These are phyloP conservation scores for Esperia sulphurella DNA, from an alignment of 2,888 invertebrate species.

Conservation along the genomic window DNA sequence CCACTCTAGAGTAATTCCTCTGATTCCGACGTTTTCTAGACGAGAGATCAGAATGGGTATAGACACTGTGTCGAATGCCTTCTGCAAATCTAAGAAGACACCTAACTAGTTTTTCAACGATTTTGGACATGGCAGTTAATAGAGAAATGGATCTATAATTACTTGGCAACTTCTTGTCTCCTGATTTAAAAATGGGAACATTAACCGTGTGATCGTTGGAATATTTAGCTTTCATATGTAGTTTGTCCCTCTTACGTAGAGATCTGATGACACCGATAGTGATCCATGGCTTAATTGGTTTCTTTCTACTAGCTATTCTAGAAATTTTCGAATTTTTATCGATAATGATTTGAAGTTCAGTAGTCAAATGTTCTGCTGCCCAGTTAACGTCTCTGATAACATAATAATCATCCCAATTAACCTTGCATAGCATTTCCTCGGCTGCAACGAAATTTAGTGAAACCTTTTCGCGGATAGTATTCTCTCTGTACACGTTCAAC, in stretches of 20 bases:
- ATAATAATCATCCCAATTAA: background rate
- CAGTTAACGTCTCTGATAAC: background rate
- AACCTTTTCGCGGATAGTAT: background rate
- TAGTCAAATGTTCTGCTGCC: background rate
- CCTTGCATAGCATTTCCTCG: background rate
- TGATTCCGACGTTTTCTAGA: too few species aligned
- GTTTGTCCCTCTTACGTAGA: background rate
- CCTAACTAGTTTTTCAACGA: too few species aligned
- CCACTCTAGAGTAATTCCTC: too few species aligned
- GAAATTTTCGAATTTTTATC: background rate
- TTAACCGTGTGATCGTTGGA: background rate
- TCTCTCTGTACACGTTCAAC: background rate
- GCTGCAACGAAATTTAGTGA: background rate
- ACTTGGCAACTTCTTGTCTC: too few species aligned
- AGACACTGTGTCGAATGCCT: too few species aligned
- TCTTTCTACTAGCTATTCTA: background rate
- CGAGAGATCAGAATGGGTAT: too few species aligned
- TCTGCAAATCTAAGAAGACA: too few species aligned
- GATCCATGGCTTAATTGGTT: background rate
- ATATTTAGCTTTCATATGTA: background rate
- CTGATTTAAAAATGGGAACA: too few species aligned
- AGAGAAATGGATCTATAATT: too few species aligned
- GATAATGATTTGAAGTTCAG: background rate
- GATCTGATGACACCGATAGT: background rate
- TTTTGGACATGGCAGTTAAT: too few species aligned